Base-by-base conservation (phyloP, 2,888 invertebrate species). In the Drosophila neotestacea region DNA sequence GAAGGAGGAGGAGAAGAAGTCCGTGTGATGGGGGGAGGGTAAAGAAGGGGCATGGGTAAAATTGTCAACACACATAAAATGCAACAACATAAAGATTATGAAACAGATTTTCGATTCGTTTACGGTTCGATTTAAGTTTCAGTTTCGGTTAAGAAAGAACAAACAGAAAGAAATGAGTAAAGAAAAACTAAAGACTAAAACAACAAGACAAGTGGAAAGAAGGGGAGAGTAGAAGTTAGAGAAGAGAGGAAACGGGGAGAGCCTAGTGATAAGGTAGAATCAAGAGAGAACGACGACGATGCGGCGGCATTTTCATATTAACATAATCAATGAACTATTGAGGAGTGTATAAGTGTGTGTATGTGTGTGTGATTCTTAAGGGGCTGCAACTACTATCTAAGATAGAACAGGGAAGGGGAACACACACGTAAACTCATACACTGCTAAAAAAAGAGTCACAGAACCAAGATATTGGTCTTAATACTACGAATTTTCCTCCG, bases 261-360 rank as follows among this genome's bases (percentile, higher is more conserved):
- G 44, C 13, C 68, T 16, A 65, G 64, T 63, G 75, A 78, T 76
- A 78, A 76, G 69, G 73, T 69, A 56, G 48, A 63, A 61, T 61
- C 44, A 65, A 69, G 52, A 55, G 68, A 59, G 46, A 61, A 71
- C 72, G 52, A 41, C 63, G 34, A 48, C 63, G 47, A 38, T 62
- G 34, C 60, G 61, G 59, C 50, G 58, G 46, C 65, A 59, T 70
- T 81, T 74, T 66, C 60, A 61, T 85, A 85, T 85, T 88, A 86
- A 76, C 88, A 85, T 88, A 88, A 86, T 88, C 88, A 81, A 88
- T 86, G 84, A 79, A 74, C 60, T 79, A 79, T 76, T 62, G 36
- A 62, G 71, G 51, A 22, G 22, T 38, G 9, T 54, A 13, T 28
- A n/a, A 61, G 54, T 52, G 34, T 52, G 48, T 27, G 30, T 28